These are phyloP conservation scores for Dinomys branickii DNA, from an alignment of 2,113 vertebrate species.

Conservation along the genomic window DNA sequence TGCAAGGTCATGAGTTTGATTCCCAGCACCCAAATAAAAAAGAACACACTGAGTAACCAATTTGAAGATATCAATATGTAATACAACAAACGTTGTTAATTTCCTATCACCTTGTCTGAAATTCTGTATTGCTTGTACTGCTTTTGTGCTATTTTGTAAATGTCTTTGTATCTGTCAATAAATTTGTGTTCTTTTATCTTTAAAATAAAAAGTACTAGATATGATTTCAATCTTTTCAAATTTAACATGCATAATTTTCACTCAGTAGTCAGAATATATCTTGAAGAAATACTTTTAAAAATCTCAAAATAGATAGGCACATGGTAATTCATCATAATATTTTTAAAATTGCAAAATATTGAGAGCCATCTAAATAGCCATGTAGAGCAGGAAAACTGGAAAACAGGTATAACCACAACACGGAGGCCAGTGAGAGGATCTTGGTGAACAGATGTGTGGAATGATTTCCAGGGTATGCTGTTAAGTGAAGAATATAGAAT, in stretches of 20 bases:
- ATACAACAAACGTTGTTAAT: too few species aligned
- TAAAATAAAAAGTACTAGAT: not conserved
- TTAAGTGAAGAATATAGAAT: not conserved
- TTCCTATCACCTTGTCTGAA: too few species aligned
- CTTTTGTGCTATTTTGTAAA: too few species aligned
- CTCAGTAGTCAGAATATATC: not conserved
- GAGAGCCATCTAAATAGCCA: not conserved
- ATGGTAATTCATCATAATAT: not conserved
- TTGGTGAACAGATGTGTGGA: not conserved
- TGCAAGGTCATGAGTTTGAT: too few species aligned
- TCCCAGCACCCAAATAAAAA: too few species aligned
- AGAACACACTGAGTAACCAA: too few species aligned
- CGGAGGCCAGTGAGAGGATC: not conserved
- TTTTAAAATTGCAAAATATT: not conserved
- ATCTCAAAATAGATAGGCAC: not conserved
- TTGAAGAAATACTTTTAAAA: not conserved
- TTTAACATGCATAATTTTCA: not conserved
- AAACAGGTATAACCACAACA: not conserved
- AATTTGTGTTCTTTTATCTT: too few species aligned
- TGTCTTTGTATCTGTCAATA: too few species aligned
- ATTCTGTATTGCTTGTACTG: too few species aligned
- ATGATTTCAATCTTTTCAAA: not conserved
- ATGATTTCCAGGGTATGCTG: not conserved
- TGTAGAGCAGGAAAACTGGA: not conserved
- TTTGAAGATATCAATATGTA: too few species aligned